Conservation (phyloP, 2,113 vertebrate genomes). For the Aphyosemion australe region DNA sequence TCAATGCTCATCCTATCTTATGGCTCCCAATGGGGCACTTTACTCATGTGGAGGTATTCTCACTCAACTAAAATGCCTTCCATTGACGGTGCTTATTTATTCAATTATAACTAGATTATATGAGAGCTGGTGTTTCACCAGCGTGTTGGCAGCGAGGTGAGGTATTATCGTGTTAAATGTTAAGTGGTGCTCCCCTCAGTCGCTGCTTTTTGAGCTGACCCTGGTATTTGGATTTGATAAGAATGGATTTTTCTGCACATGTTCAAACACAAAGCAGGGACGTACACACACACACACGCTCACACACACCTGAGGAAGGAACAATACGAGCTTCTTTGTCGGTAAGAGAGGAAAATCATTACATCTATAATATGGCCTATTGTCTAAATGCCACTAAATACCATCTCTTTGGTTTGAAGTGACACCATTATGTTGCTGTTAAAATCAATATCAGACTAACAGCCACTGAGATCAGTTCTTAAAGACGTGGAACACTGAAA, state of each 20-base stretch:
- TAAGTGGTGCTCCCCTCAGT: slow-evolving; percentile 54
- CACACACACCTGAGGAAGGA: not conserved
- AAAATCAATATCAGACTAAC: slow-evolving; percentile 17
- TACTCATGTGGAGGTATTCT: slow-evolving; percentile 6
- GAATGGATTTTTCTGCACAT: slow-evolving; percentile 45
- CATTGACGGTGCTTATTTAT: slow-evolving; percentile 48
- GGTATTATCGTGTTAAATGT: slow-evolving; percentile 61
- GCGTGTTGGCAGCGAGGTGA: slow-evolving; percentile 33
- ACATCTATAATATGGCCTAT: slow-evolving; percentile 25
- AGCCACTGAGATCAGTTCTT: not conserved
- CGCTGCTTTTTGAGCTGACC: slow-evolving; percentile 40
- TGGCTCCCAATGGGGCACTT: slow-evolving; percentile 4
- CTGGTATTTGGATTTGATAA: slow-evolving; percentile 63
- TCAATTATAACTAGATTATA: slow-evolving; percentile 50
- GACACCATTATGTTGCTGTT: slow-evolving; percentile 28
- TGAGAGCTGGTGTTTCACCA: slow-evolving; percentile 26
- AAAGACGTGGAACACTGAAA: no score
- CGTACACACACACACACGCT: slow-evolving; percentile 6
- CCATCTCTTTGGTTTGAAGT: slow-evolving; percentile 35
- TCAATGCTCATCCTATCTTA: slow-evolving; percentile 10
- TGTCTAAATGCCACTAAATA: slow-evolving; percentile 34
- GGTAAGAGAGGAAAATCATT: slow-evolving; percentile 28
- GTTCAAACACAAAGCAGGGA: slow-evolving; percentile 3
- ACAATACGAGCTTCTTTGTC: slow-evolving; percentile 1
- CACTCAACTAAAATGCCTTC: slow-evolving; percentile 28